A percentile compares a stretch with the other conserved stretches of the same genome.
Evolutionary conservation across 2,113 vertebrate genomes (phyloP).

Genomic region (Paralichthys olivaceus): DNA sequence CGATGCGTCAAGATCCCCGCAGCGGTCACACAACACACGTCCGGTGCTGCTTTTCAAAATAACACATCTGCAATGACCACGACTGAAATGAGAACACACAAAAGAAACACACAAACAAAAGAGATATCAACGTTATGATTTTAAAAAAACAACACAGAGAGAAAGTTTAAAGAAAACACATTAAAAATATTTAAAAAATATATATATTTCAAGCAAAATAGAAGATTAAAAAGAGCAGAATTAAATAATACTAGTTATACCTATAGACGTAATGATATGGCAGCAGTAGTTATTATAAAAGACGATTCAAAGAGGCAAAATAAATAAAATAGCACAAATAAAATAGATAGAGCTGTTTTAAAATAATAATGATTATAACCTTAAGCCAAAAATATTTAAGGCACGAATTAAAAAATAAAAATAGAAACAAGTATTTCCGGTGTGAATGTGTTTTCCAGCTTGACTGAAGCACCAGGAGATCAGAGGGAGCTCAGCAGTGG

Average conservation of each 20-base stretch:
- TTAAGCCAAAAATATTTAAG: neutral
- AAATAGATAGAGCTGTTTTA: neutral
- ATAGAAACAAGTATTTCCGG: neutral
- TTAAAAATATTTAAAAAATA: no score
- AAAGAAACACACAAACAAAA: no score
- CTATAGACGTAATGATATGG: no score
- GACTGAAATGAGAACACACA: no score
- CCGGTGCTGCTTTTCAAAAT: slow-evolving; percentile 45
- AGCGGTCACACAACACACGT: neutral
- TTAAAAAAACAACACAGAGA: neutral
- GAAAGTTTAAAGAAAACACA: neutral
- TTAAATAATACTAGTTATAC: no score
- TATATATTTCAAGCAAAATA: no score
- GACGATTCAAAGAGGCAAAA: no score
- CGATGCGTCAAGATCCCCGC: slow-evolving; percentile 43
- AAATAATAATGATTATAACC: neutral
- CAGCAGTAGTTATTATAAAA: no score
- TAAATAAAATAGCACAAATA: no score
- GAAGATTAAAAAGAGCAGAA: no score
- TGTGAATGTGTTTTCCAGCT: neutral
- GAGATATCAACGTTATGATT: no score
- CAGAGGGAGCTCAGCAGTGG: neutral
- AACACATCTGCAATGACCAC: slow-evolving; percentile 5
- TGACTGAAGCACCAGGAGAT: slow-evolving; percentile 14
- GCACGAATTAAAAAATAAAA: neutral